Percentiles rank a stretch among this genome's conserved stretches.
Evolutionary conservation across 2,888 invertebrate species (phyloP).

Genomic region (Drymonia ruficornis): DNA sequence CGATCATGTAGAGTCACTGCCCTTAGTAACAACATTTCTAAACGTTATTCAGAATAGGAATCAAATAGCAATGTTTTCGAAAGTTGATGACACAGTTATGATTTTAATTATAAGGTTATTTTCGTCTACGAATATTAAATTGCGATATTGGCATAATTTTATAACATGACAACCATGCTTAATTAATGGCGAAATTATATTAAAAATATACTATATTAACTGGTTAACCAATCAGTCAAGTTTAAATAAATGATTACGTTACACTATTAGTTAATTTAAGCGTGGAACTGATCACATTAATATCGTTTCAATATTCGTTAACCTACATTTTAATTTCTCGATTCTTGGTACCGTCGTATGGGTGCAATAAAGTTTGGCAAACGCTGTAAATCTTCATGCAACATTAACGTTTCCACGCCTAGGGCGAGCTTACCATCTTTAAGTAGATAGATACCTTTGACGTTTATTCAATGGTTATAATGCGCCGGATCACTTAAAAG

Average conservation of each 20-base stretch:
- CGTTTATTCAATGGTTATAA: slow-evolving; percentile 35
- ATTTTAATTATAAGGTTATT: too few relatives aligned
- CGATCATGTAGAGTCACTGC: too few relatives aligned
- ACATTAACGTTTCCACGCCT: slow-evolving; percentile 51
- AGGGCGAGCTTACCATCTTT: slow-evolving; percentile 38
- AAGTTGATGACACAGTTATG: not conserved
- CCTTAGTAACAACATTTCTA: too few relatives aligned
- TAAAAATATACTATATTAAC: slow-evolving; percentile 12
- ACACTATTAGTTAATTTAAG: not conserved
- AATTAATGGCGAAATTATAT: slow-evolving; percentile 14
- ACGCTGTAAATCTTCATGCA: slow-evolving; percentile 33
- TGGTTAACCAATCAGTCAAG: slow-evolving; percentile 9
- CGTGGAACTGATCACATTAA: not conserved
- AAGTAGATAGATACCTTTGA: slow-evolving; percentile 41
- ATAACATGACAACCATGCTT: slow-evolving; percentile 9
- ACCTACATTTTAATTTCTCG: not conserved
- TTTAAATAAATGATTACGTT: too few relatives aligned
- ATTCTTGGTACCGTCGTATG: not conserved
- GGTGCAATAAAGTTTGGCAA: slow-evolving; percentile 42
- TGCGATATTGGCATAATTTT: slow-evolving; percentile 3
- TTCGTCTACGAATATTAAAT: slow-evolving; percentile 2
- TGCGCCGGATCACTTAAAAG: too few relatives aligned
- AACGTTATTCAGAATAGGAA: too few relatives aligned
- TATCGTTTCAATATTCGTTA: not conserved
- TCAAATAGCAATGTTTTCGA: not conserved